Conservation (phyloP, 2,888 invertebrate genomes). For the Tenodera sinensis region DNA sequence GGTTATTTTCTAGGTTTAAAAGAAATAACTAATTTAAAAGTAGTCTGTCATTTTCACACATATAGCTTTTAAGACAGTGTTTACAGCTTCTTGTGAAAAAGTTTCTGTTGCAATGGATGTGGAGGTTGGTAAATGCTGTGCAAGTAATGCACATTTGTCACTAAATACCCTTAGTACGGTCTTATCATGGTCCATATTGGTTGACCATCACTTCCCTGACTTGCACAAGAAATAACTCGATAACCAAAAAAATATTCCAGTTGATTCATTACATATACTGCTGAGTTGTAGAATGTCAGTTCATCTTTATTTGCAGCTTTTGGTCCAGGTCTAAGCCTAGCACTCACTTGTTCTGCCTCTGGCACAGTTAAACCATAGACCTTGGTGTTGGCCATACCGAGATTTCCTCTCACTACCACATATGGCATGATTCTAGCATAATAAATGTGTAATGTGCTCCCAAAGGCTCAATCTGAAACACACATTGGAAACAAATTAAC, state of each 20-base stretch:
- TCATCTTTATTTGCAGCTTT: conserved; percentile 35
- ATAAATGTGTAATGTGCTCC: neutral
- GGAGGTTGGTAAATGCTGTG: no score
- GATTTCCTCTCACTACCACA: conserved; percentile 35
- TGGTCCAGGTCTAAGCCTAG: conserved; percentile 32
- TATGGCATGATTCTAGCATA: conserved; percentile 34
- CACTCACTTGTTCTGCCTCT: conserved; percentile 31
- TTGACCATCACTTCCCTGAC: conserved; percentile 32
- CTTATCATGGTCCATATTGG: conserved; percentile 33
- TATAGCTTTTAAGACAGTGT: no score
- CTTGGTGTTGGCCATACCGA: conserved; percentile 37
- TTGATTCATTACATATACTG: conserved; percentile 36
- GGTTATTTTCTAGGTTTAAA: no score
- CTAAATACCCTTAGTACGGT: neutral
- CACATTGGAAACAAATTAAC: no score
- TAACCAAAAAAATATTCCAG: conserved; percentile 36
- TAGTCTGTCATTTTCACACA: no score
- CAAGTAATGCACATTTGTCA: no score
- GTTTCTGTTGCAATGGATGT: no score
- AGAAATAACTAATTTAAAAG: no score
- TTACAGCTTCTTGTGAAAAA: no score
- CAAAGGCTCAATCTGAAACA: no score
- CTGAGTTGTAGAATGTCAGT: conserved; percentile 36
- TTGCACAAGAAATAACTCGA: conserved; percentile 32
- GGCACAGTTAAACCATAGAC: conserved; percentile 35